Conservation (phyloP, 2,797 vertebrate genomes). For the Netta rufina region DNA sequence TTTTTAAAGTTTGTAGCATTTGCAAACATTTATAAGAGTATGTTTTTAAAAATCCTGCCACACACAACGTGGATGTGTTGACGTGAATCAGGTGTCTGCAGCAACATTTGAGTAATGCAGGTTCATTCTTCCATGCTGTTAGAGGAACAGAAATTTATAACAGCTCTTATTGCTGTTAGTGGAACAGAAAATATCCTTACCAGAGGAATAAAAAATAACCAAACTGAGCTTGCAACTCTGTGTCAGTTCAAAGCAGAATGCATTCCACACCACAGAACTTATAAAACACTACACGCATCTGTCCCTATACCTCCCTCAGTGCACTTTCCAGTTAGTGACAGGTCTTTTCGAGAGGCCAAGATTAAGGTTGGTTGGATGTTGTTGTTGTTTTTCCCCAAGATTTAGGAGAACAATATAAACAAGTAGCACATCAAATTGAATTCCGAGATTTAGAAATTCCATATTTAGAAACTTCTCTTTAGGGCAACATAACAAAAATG, state of each 20-base stretch:
- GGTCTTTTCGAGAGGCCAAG: background rate
- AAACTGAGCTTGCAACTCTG: background rate
- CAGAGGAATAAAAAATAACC: background rate
- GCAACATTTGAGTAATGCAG: background rate
- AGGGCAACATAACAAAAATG: background rate
- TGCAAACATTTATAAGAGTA: background rate
- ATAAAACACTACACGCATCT: background rate
- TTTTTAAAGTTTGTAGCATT: background rate
- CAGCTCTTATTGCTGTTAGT: background rate
- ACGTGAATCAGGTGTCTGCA: background rate
- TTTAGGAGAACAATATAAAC: background rate
- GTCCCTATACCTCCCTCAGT: background rate
- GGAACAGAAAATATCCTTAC: background rate
- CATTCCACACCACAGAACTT: background rate
- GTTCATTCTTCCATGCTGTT: background rate
- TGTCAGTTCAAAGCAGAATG: background rate
- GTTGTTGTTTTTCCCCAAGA: too few relatives aligned
- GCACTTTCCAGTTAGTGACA: background rate
- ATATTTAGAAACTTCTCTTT: background rate
- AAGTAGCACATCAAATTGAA: background rate
- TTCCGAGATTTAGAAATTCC: background rate
- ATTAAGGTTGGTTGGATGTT: background rate
- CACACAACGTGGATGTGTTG: background rate
- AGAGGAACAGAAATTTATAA: background rate
- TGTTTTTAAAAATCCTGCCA: background rate